Conservation (phyloP, 2,888 invertebrate species). For the Amitus sp. region DNA sequence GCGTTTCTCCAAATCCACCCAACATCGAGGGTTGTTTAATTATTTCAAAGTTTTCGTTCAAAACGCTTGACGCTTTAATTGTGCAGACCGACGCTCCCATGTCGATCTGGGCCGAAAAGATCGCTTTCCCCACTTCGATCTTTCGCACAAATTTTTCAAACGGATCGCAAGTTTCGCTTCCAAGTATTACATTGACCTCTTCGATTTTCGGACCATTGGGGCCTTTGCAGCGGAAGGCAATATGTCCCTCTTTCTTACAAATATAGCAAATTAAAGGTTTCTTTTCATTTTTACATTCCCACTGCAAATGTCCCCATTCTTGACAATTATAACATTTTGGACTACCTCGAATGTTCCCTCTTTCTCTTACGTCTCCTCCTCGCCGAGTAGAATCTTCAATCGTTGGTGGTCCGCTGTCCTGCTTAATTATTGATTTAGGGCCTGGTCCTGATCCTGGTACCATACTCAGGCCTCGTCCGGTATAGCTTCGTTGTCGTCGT, state of each 20-base stretch:
- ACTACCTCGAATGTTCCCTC: neutral
- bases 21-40: neutral
- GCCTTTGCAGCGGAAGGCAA: neutral
- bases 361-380: too few relatives aligned
- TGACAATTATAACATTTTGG: slow-evolving; percentile 17
- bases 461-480: too few relatives aligned
- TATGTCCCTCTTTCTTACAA: neutral
- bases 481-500: too few relatives aligned
- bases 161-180: neutral
- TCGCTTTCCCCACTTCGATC: neutral
- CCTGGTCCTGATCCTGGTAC: too few relatives aligned
- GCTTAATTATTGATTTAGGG: too few relatives aligned
- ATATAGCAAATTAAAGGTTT: neutral
- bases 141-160: slow-evolving; percentile 13
- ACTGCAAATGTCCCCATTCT: slow-evolving; percentile 10
- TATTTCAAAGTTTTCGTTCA: neutral
- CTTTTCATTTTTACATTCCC: slow-evolving; percentile 12
- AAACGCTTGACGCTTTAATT: slow-evolving; percentile 4
- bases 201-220: neutral
- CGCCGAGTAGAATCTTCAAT: too few relatives aligned
- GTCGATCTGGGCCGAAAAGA: slow-evolving; percentile 13
- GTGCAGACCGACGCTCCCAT: slow-evolving; percentile 19
- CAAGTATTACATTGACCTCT: neutral
- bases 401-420: too few relatives aligned
- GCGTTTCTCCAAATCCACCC: slow-evolving; percentile 4